These are phyloP conservation scores for Drosophila maculinotata DNA, from an alignment of 2,888 invertebrate species.

Conservation along the genomic window DNA sequence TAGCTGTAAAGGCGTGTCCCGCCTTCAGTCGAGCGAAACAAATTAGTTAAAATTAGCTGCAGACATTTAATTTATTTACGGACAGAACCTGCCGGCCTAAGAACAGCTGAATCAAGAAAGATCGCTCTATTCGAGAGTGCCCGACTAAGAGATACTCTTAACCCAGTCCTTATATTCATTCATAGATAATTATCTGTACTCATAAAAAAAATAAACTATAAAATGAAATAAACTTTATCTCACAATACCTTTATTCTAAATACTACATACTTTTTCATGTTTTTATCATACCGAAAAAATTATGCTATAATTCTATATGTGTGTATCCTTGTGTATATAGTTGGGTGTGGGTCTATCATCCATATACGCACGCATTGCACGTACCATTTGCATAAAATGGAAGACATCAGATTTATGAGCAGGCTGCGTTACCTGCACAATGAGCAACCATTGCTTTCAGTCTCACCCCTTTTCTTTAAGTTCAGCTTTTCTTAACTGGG, in stretches of 20 bases:
- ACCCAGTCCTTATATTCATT: too few relatives aligned
- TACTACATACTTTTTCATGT: too few relatives aligned
- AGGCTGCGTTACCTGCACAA: constrained; percentile 9
- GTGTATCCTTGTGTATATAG: not conserved
- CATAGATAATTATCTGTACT: too few relatives aligned
- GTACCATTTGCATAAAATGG: constrained; percentile 27
- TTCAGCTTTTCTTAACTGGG: not conserved
- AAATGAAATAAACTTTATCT: too few relatives aligned
- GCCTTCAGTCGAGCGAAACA: constrained; percentile 13
- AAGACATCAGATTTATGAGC: constrained; percentile 29
- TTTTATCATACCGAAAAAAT: not conserved
- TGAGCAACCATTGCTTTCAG: not conserved
- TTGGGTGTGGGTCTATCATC: not conserved
- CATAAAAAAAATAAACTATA: too few relatives aligned
- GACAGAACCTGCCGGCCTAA: too few relatives aligned
- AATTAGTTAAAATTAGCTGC: constrained; percentile 44
- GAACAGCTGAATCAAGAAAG: too few relatives aligned
- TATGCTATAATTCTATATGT: not conserved
- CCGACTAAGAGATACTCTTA: too few relatives aligned
- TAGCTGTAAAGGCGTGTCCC: constrained; percentile 10
- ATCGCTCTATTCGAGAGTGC: too few relatives aligned
- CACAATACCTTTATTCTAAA: too few relatives aligned
- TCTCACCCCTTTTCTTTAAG: not conserved
- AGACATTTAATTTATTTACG: constrained; percentile 30
- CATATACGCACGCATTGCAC: constrained; percentile 13